Evolutionary conservation across 2,888 invertebrate species (phyloP).

Genomic region (Lissocephala sabroskyi): DNA sequence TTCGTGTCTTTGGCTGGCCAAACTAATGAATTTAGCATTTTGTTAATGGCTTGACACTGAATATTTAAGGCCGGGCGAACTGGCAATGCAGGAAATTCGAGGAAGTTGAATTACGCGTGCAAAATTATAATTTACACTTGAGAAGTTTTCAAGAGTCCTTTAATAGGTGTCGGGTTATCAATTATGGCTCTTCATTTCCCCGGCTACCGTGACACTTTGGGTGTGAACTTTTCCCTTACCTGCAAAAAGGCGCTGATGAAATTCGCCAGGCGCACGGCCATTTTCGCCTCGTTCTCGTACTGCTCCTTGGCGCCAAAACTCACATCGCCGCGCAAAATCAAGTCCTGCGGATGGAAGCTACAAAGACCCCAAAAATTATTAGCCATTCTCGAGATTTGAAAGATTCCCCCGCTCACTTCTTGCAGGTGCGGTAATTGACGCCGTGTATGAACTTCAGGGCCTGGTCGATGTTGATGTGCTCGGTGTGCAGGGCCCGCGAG

Average conservation of each 20-base stretch:
- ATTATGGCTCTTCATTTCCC: constrained; percentile 52
- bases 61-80: constrained; percentile 60
- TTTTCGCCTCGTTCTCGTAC: constrained; percentile 95
- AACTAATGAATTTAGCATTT: constrained; percentile 66
- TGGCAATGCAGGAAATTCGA: constrained; percentile 67
- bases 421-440: constrained; percentile 76
- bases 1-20: constrained; percentile 63
- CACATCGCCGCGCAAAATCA: constrained; percentile 88
- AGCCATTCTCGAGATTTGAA: not conserved
- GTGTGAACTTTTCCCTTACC: constrained; percentile 70
- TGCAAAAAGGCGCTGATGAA: constrained; percentile 96
- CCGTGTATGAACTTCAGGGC: constrained; percentile 83
- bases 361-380: constrained; percentile 14
- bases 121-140: constrained; percentile 70
- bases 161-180: constrained; percentile 64
- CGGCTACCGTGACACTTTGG: not conserved
- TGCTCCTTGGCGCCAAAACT: constrained; percentile 89
- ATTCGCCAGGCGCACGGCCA: constrained; percentile 95
- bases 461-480: constrained; percentile 83
- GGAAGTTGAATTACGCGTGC: constrained; percentile 69
- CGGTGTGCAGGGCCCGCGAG: constrained; percentile 78
- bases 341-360: constrained; percentile 82
- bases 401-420: constrained; percentile 63
- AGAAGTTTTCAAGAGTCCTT: constrained; percentile 61
- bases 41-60: constrained; percentile 68